Base-by-base conservation (phyloP, 2,113 vertebrate species). In the Penelope pileata region DNA sequence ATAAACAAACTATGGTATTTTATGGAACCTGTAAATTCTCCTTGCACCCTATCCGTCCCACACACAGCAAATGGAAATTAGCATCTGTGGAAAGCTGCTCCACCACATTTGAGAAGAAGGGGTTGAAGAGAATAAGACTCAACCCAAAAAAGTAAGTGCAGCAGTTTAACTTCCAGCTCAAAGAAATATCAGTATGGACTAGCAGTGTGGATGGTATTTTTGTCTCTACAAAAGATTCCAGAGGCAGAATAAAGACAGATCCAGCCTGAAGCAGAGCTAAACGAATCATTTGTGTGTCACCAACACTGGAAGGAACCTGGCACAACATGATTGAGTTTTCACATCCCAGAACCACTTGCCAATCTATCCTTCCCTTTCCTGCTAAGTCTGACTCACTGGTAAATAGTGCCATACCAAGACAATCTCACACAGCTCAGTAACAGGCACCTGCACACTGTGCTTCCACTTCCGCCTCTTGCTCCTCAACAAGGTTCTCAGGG, bases 401-500 rank as follows among this genome's bases (percentile, higher is more conserved):
- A 85, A 54, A 76, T 79, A 14, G 22, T 15, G 47, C 53, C n/a
- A 12, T 9, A 73, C 12, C 73, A 38, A 67, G 32, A 73, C 9
- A 19, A 54, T 38, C 14, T 73, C 51, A 58, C 4, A 27, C 18
- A 91, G 30, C 12, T 73, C 48, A 81, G n/a, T 9, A 80, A 89
- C 13, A 91, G 69, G 72, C 82, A 96, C 95, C 95, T 96, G 72
- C 11, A 91, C 50, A 63, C 8, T 21, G 83, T 70, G 86, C 22
- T 45, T 94, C 86, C 63, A 69, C 34, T 82, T 96, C 72, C 13
- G 23, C 45, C 18, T 78, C 60, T 70, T 67, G 76, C 8, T 91
- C 91, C 34, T 97, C 95, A 36, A 90, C 60, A 3, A 30, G 16
- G 42, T 78, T 87, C 43, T 96, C 97, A 60, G 54, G 34, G 18